Conservation (phyloP, 92 coral and sea anemone species). For the Phenganax marumi region DNA sequence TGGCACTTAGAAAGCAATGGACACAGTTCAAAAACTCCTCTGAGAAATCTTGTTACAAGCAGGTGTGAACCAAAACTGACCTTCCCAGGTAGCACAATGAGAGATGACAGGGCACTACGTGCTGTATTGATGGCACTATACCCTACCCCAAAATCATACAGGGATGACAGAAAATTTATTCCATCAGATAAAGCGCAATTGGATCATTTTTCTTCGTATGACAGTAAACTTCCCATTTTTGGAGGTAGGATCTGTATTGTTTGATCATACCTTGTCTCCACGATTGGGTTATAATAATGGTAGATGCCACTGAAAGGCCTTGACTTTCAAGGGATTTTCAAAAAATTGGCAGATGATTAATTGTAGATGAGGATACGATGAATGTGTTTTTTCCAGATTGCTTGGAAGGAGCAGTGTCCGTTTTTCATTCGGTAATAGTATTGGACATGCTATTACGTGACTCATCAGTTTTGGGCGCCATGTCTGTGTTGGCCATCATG, state of each 20-base stretch:
- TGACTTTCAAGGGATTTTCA: too few species aligned
- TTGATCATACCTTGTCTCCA: slow-evolving; percentile 49
- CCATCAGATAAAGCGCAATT: slow-evolving; percentile 47
- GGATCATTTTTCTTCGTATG: slow-evolving; percentile 52
- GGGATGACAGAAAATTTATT: slow-evolving; percentile 42
- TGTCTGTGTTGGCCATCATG: too few species aligned
- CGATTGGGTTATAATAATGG: slow-evolving; percentile 47
- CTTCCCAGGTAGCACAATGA: neutral
- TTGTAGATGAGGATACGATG: too few species aligned
- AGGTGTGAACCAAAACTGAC: slow-evolving; percentile 27
- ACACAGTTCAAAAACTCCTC: slow-evolving; percentile 18
- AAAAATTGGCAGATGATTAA: too few species aligned
- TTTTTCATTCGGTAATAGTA: too few species aligned
- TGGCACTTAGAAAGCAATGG: slow-evolving; percentile 39
- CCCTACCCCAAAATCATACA: slow-evolving; percentile 32
- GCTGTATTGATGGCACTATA: slow-evolving; percentile 33
- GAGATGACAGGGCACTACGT: slow-evolving; percentile 18
- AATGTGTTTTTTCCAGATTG: too few species aligned
- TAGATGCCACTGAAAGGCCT: too few species aligned
- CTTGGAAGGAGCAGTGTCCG: too few species aligned
- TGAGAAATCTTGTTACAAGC: slow-evolving; percentile 17
- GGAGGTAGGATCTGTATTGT: slow-evolving; percentile 34
- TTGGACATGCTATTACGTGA: too few species aligned
- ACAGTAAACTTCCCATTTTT: slow-evolving; percentile 51
- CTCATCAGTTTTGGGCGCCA: too few species aligned